Evolutionary conservation across 53 echinoderm and acorn worm genomes (phyloP).

Genomic region (Echinarachnius parma): DNA sequence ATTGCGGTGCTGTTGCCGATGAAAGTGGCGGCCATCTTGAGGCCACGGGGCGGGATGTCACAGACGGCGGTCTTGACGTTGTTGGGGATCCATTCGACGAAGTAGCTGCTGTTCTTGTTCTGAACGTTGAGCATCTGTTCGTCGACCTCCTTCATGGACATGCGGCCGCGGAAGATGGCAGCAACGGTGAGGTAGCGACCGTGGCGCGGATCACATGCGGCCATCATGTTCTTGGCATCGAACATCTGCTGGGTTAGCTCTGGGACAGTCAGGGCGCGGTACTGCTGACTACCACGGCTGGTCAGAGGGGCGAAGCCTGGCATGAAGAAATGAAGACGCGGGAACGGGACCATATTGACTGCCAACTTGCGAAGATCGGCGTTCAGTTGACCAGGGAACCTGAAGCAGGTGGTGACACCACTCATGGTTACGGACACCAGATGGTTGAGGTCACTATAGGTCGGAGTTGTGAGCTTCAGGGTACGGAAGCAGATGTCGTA

Average conservation of each 20-base stretch:
- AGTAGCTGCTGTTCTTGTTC: constrained; percentile 92
- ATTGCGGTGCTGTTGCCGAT: constrained; percentile 91
- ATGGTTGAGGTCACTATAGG: constrained; percentile 64
- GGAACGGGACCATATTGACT: constrained; percentile 89
- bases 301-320: constrained; percentile 84
- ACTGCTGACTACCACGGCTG: constrained; percentile 86
- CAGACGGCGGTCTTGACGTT: constrained; percentile 89
- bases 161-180: constrained; percentile 84
- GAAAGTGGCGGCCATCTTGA: constrained; percentile 83
- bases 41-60: constrained; percentile 80
- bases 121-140: constrained; percentile 89
- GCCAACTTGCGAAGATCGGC: constrained; percentile 80
- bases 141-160: constrained; percentile 92
- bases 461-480: too few relatives aligned
- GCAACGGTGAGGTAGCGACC: constrained; percentile 87
- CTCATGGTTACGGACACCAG: constrained; percentile 66
- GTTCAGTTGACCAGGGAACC: constrained; percentile 86
- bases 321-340: constrained; percentile 92
- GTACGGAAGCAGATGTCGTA: constrained; percentile 99
- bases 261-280: constrained; percentile 72
- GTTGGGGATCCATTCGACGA: constrained; percentile 89
- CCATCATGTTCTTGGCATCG: constrained; percentile 92
- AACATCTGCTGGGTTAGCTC: constrained; percentile 86
- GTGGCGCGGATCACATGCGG: constrained; percentile 79
- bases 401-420: constrained; percentile 51